These are phyloP conservation scores for Sylvilagus bachmani DNA, from an alignment of 2,113 vertebrate genomes.

Conservation along the genomic window DNA sequence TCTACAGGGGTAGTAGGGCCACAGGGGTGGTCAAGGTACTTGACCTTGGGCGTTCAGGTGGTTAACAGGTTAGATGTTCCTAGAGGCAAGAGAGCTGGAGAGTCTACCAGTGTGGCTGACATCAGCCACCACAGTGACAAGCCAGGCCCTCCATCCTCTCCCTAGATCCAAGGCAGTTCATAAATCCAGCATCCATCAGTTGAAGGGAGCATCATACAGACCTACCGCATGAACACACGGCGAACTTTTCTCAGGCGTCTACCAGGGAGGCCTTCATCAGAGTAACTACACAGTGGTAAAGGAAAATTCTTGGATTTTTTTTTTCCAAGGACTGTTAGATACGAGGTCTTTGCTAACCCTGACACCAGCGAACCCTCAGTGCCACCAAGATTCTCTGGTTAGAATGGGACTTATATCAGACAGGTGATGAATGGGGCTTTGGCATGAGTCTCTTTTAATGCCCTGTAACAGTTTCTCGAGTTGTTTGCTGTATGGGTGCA, in stretches of 20 bases:
- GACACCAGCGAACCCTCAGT: neutral
- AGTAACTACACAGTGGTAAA: neutral
- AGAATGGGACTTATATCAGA: neutral
- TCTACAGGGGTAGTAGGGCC: neutral
- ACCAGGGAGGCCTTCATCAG: neutral
- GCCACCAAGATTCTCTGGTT: neutral
- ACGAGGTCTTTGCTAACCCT: neutral
- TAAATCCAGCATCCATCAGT: neutral
- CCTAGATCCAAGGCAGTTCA: neutral
- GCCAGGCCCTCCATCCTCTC: neutral
- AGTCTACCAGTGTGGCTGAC: neutral
- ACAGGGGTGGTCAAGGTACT: neutral
- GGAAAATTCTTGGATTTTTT: neutral
- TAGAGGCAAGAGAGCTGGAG: neutral
- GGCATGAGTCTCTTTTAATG: neutral
- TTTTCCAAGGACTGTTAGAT: neutral
- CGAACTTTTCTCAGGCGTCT: neutral
- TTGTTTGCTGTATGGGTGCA: neutral
- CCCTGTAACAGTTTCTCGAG: neutral
- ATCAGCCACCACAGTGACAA: slow-evolving; percentile 1
- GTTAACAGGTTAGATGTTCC: neutral
- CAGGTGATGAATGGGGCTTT: neutral
- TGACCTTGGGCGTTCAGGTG: neutral
- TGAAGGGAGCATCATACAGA: neutral
- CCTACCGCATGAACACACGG: neutral